Conservation (phyloP, 2,113 vertebrate genomes). For the Hippocampus barbouri region DNA sequence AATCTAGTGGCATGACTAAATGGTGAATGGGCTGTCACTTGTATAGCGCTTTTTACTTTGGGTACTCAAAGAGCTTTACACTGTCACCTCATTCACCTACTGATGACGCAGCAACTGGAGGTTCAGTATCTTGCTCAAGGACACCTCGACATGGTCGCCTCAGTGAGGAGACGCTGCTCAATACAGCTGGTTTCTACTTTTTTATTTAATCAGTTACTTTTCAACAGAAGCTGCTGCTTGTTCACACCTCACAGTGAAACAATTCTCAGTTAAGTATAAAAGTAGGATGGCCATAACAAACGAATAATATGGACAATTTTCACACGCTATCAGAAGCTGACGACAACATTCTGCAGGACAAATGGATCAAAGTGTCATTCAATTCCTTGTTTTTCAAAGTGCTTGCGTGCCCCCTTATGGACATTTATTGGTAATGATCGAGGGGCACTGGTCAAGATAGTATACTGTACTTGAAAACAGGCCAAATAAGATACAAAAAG, state of each 20-base stretch:
- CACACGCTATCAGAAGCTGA: not conserved
- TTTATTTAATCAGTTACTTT: not conserved
- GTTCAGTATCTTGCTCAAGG: no score
- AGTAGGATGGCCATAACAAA: not conserved
- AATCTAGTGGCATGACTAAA: not conserved
- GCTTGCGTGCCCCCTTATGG: slow-evolving; percentile 52
- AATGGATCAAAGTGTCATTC: not conserved
- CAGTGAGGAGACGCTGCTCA: not conserved
- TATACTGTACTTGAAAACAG: not conserved
- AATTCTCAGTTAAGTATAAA: not conserved
- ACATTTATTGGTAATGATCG: not conserved
- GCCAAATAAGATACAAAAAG: not conserved
- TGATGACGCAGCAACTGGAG: no score
- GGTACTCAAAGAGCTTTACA: no score
- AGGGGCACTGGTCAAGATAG: not conserved
- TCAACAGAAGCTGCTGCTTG: not conserved
- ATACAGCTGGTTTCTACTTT: not conserved
- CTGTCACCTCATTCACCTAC: no score
- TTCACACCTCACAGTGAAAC: not conserved
- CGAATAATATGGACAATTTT: not conserved
- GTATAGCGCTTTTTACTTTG: no score
- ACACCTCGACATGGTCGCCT: no score
- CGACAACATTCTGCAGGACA: not conserved
- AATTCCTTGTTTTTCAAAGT: slow-evolving; percentile 3
- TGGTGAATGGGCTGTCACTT: no score